Evolutionary conservation across 2,888 invertebrate genomes (phyloP), one percentile per base, ranked within the genome.

Genomic region (Cantharis rufa): DNA sequence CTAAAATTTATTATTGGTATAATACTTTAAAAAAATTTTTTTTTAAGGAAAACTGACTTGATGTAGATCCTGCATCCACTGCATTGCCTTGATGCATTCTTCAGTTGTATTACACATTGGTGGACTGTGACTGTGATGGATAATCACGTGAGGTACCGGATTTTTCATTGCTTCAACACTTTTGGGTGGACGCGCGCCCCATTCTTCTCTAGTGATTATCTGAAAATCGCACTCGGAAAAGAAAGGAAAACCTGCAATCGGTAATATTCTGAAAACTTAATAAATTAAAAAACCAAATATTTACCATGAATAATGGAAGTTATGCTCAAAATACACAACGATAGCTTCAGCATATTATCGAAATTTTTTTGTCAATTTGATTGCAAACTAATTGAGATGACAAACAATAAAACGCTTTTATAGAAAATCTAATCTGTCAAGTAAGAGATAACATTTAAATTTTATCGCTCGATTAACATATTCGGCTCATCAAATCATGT

Each of bases 21-120:
- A n/a, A 5, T n/a, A 13, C 1, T 4, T 32, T 32, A 5, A 13
- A 13, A n/a, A 48, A 48, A n/a, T 7, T 48, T 3, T n/a, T 7
- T 48, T 13, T 48, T 2, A n/a, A n/a, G 1, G 9, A 0, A 48
- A 48, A 48, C n/a, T 48, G n/a, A 89, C 86, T 83, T 90, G 92
- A 84, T 94, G 94, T 75, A 90, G 91, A 62, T 88, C 87, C 86
- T 94, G 94, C 91, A 94, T 94, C 48, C 88, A 87, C 70, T 90
- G 88, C 93, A 94, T 93, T 15, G 91, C 90, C 1, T 80, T 82
- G 64, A 86, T 87, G 83, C 94, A 94, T 5, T 89, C 87, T 1
- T 86, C 84, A 0, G 87, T 86, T 0, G 88, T 90, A 80, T 88
- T 87, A 85, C 48, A 48, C 48, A 48, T 48, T 5, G 48, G 48